Conservation (phyloP, 2,113 vertebrate genomes). For the Prochilodus magdalenae region DNA sequence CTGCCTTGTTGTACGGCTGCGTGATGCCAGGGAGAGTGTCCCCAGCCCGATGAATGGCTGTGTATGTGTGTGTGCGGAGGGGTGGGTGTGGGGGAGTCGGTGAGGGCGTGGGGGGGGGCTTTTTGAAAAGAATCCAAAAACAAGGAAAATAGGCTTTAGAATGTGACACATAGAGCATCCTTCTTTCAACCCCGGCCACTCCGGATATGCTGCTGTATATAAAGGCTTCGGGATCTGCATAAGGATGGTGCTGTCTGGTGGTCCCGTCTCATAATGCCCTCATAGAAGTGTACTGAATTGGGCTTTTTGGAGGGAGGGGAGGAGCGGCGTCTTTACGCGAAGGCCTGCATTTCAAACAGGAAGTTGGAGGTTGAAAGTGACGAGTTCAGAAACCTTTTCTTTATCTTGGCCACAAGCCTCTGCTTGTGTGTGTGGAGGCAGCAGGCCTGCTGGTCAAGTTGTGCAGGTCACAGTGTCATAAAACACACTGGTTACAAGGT, state of each 20-base stretch:
- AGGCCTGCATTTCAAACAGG: conserved; percentile 23
- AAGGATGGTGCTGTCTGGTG: conserved; percentile 53
- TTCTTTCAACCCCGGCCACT: conserved; percentile 15
- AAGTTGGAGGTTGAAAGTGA: not conserved
- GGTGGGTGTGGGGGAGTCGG: conserved; percentile 26
- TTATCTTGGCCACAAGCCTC: not conserved
- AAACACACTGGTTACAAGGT: not conserved
- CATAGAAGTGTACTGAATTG: conserved; percentile 38
- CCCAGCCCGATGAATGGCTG: conserved; percentile 65
- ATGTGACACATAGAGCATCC: conserved; percentile 54
- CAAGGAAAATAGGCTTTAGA: conserved; percentile 46
- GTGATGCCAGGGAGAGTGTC: conserved; percentile 55
- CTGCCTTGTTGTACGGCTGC: conserved; percentile 55
- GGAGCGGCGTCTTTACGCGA: conserved; percentile 4
- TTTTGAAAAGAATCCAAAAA: conserved; percentile 47
- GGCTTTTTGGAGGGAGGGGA: conserved; percentile 7
- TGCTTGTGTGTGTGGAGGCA: not conserved
- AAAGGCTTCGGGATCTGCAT: conserved; percentile 39
- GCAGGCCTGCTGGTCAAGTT: not conserved
- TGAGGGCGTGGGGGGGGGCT: conserved; percentile 15
- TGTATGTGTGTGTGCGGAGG: conserved; percentile 28
- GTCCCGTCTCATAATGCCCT: conserved; percentile 47
- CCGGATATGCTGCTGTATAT: conserved; percentile 40
- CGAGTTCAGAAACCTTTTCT: not conserved
- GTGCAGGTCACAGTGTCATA: conserved; percentile 5